Conservation (phyloP, 2,888 invertebrate genomes). For the Calameuta idolon region DNA sequence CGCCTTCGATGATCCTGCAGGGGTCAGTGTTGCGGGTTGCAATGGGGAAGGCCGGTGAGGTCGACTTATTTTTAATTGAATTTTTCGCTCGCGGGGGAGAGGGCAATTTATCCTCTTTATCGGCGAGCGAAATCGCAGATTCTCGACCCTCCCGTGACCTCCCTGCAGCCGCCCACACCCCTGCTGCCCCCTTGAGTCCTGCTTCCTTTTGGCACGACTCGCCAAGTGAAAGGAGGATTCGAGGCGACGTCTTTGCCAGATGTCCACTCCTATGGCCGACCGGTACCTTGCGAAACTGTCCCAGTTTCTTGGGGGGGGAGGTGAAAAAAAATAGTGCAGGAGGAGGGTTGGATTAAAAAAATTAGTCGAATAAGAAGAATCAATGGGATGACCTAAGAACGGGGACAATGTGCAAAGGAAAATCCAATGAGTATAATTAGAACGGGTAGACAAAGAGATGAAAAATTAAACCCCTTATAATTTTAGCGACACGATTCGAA, state of each 20-base stretch:
- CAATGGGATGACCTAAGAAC: neutral
- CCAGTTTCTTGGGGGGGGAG: slow-evolving; percentile 14
- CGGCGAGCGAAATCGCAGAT: slow-evolving; percentile 32
- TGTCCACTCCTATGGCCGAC: slow-evolving; percentile 8
- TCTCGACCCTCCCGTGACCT: neutral
- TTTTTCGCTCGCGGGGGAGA: slow-evolving; percentile 42
- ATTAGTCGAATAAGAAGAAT: neutral
- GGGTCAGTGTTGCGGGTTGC: neutral
- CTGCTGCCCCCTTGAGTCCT: neutral
- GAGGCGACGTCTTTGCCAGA: slow-evolving; percentile 16
- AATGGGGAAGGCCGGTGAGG: neutral
- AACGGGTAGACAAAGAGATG: neutral
- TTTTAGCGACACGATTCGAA: too few species aligned
- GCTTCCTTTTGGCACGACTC: neutral
- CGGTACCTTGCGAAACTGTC: neutral
- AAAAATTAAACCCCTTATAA: neutral
- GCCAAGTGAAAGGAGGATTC: neutral
- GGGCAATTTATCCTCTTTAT: slow-evolving; percentile 46
- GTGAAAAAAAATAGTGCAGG: slow-evolving; percentile 12
- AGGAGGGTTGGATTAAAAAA: neutral
- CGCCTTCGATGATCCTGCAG: neutral
- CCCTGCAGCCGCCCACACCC: neutral
- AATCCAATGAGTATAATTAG: neutral
- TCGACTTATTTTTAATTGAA: slow-evolving; percentile 47
- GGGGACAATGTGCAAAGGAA: neutral